These are phyloP conservation scores for Hippasteria phrygiana DNA, from an alignment of 53 echinoderm and acorn worm genomes.

Conservation along the genomic window DNA sequence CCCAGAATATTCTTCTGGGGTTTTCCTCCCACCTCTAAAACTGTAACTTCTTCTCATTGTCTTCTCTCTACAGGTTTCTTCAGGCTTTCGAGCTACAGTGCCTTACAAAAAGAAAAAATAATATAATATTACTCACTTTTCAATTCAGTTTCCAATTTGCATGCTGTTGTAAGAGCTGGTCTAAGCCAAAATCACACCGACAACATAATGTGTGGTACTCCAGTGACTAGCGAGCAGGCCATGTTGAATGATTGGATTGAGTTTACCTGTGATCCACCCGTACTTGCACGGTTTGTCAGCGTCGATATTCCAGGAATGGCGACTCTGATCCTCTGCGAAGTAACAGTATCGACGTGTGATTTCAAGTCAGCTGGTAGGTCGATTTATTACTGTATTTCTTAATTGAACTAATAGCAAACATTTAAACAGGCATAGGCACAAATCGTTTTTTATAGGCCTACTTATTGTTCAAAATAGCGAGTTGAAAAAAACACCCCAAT, in stretches of 20 bases:
- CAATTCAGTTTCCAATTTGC: not conserved
- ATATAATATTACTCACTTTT: not conserved
- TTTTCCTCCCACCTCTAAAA: too few species aligned
- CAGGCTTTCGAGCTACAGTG: not conserved
- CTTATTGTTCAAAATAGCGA: too few species aligned
- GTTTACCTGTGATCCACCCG: slow-evolving; percentile 13
- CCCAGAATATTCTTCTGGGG: too few species aligned
- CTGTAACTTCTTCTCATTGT: too few species aligned
- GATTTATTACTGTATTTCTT: not conserved
- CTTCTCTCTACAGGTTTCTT: too few species aligned
- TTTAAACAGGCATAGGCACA: not conserved
- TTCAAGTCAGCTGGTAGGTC: not conserved
- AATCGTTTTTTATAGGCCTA: not conserved
- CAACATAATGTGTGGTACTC: too few species aligned
- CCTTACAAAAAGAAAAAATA: not conserved
- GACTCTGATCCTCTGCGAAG: not conserved
- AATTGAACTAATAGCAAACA: not conserved
- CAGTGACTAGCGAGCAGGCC: not conserved
- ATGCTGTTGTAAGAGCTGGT: not conserved
- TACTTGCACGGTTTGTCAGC: slow-evolving; percentile 20
- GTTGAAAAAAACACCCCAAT: too few species aligned
- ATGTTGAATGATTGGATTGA: not conserved
- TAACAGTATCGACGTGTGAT: not conserved
- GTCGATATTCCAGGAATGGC: not conserved
- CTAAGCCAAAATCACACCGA: not conserved